phyloP scores from a whole-genome alignment of 2,888 invertebrate genomes.

The Stenodema calcarata region DNA sequence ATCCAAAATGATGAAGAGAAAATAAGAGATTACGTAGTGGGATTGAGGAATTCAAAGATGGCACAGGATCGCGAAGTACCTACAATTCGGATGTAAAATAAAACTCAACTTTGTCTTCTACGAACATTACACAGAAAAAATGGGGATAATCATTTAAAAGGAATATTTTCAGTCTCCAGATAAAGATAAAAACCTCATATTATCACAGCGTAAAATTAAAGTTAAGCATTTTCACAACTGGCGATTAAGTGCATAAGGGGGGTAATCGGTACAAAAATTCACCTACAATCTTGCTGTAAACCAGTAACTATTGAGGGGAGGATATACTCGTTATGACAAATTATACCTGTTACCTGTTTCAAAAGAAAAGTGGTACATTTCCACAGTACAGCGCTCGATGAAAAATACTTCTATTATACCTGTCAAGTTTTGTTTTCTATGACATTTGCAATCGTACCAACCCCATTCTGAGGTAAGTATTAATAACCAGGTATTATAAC shows the following conservation, averaged over 20 bases:
- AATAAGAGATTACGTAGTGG: not conserved
- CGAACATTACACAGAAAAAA: not conserved
- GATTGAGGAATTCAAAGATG: not conserved
- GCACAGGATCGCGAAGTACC: not conserved
- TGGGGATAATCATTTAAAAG: not conserved
- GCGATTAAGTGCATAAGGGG: not conserved
- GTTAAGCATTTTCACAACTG: not conserved
- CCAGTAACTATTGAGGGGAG: not conserved
- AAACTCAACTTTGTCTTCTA: not conserved
- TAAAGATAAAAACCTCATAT: not conserved
- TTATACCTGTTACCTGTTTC: not conserved
- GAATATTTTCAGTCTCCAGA: constrained; percentile 14
- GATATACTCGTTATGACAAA: not conserved
- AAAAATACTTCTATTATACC: not conserved
- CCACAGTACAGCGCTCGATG: not conserved
- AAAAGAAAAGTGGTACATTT: not conserved
- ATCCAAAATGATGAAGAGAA: not conserved
- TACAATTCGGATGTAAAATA: not conserved
- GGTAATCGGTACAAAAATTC: not conserved
- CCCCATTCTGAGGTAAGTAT: not conserved
- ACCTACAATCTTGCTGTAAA: not conserved
- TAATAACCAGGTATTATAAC: not conserved
- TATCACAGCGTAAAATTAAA: constrained; percentile 12
- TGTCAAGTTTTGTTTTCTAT: not conserved
- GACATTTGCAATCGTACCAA: not conserved